phyloP scores from a whole-genome alignment of 2,888 invertebrate species.

The Cryptocheilus praepositus region DNA sequence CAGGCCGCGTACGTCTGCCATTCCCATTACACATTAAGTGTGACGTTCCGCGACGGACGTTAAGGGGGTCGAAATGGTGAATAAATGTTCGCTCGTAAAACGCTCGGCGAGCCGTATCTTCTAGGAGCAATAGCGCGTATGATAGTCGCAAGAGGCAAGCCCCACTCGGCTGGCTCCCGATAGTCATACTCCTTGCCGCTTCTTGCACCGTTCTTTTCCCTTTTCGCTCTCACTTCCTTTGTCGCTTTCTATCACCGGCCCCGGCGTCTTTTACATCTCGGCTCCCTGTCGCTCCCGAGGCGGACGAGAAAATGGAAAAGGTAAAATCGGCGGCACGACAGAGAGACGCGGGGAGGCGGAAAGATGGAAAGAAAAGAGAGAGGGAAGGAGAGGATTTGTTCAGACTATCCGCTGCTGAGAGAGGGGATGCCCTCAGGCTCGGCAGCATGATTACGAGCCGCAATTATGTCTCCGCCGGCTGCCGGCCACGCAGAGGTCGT shows the following conservation, averaged over 20 bases:
- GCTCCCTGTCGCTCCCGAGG: constrained; percentile 1
- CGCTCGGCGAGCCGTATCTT: constrained; percentile 59
- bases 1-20: not conserved
- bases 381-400: constrained; percentile 1
- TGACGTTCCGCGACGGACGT: constrained; percentile 55
- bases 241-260: constrained; percentile 7
- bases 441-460: constrained; percentile 67
- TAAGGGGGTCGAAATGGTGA: constrained; percentile 67
- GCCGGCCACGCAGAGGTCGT: constrained; percentile 66
- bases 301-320: not conserved
- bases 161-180: not conserved
- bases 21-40: constrained; percentile 54
- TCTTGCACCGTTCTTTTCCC: constrained; percentile 2
- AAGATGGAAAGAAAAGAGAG: constrained; percentile 23
- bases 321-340: constrained; percentile 16
- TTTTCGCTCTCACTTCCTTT: constrained; percentile 12
- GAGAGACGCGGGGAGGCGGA: constrained; percentile 38
- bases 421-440: constrained; percentile 52
- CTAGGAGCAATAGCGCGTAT: constrained; percentile 59
- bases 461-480: constrained; percentile 70
- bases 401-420: constrained; percentile 22
- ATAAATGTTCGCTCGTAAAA: constrained; percentile 70
- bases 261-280: not conserved
- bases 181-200: constrained; percentile 3
- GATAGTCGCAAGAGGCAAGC: constrained; percentile 48